phyloP scores from a whole-genome alignment of 2,888 invertebrate genomes.

The Lampropteryx suffumata region DNA sequence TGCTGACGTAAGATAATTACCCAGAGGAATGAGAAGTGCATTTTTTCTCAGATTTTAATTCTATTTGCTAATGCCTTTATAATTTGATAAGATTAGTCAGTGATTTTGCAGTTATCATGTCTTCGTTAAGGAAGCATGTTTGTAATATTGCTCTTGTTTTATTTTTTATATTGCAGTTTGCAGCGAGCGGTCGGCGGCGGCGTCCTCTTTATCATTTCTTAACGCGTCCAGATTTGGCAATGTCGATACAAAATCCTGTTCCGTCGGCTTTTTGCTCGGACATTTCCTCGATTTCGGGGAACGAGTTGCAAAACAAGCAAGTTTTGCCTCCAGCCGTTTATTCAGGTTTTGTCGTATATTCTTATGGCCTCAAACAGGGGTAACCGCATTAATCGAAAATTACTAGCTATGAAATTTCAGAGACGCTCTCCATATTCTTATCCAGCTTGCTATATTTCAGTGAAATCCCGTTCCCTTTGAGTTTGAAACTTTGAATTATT shows the following conservation, averaged over 20 bases:
- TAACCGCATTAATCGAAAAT: conserved; percentile 63
- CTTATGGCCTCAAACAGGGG: conserved; percentile 68
- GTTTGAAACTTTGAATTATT: too few relatives aligned
- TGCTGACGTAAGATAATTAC: neutral
- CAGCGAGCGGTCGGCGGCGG: conserved; percentile 55
- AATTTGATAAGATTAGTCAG: conserved; percentile 16
- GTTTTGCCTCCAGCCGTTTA: conserved; percentile 73
- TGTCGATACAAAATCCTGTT: conserved; percentile 80
- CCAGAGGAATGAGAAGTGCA: neutral
- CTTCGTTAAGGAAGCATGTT: conserved; percentile 48
- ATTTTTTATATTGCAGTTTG: conserved; percentile 42
- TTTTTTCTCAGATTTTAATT: neutral
- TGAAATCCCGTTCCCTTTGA: too few relatives aligned
- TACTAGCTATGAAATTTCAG: conserved; percentile 37
- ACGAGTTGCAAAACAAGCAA: conserved; percentile 71
- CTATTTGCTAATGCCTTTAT: neutral
- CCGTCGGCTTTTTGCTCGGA: conserved; percentile 72
- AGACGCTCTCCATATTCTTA: conserved; percentile 18
- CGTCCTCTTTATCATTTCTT: conserved; percentile 78
- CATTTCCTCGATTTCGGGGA: conserved; percentile 79
- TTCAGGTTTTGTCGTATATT: conserved; percentile 80
- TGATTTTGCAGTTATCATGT: conserved; percentile 36
- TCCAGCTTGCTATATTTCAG: neutral
- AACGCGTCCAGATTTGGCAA: conserved; percentile 80
- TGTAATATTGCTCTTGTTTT: conserved; percentile 49